A percentile compares a stretch with the other conserved stretches of the same genome.
Conservation (phyloP, 64 coral and sea anemone species). For the Anthopleura sola region DNA sequence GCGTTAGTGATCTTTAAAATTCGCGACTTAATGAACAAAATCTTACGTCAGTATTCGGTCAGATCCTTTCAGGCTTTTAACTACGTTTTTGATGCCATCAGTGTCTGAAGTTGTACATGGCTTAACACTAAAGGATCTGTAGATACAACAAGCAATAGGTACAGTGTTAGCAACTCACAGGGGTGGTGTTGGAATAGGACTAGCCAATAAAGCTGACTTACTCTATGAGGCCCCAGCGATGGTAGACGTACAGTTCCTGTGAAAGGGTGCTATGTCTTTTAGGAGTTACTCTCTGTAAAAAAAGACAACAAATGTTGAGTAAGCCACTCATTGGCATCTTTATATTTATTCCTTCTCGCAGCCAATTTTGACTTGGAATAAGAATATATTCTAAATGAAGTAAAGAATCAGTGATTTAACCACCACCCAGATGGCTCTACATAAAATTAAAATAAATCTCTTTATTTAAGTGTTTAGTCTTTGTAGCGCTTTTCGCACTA, state of each 20-base stretch:
- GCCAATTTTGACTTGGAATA: slow-evolving; percentile 17
- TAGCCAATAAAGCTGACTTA: slow-evolving; percentile 24
- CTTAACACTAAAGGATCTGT: slow-evolving; percentile 72
- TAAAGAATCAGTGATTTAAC: too few relatives aligned
- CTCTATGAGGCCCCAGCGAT: slow-evolving; percentile 93
- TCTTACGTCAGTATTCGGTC: slow-evolving; percentile 62
- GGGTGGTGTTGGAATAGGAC: neutral
- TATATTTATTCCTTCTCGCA: too few relatives aligned
- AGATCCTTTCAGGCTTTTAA: slow-evolving; percentile 62
- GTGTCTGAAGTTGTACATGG: slow-evolving; percentile 60
- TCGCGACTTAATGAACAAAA: too few relatives aligned
- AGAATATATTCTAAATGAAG: neutral
- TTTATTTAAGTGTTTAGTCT: too few relatives aligned
- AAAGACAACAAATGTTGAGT: neutral
- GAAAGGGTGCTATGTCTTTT: slow-evolving; percentile 80
- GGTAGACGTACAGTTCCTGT: slow-evolving; percentile 92
- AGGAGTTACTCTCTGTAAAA: slow-evolving; percentile 89
- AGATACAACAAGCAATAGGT: neutral
- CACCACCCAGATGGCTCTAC: too few relatives aligned
- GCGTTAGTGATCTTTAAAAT: too few relatives aligned
- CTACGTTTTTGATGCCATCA: slow-evolving; percentile 51
- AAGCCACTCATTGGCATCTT: neutral
- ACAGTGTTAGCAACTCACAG: neutral
- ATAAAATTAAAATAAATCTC: too few relatives aligned
- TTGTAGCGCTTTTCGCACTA: too few relatives aligned